Evolutionary conservation across 2,888 invertebrate species (phyloP), one percentile per base, ranked within the genome.

Genomic region (Aethes cnicana): DNA sequence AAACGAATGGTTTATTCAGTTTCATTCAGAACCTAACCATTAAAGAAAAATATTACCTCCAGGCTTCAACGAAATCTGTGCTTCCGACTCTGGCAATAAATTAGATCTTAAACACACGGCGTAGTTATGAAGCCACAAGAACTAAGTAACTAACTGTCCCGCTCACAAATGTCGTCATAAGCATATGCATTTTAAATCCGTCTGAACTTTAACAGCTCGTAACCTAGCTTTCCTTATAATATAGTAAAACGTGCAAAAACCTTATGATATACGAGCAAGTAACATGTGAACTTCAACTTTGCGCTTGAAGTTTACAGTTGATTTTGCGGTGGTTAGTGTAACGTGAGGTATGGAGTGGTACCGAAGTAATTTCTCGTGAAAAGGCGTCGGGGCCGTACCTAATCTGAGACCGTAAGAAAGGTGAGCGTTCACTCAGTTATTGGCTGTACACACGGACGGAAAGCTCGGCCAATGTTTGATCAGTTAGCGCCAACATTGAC

Each of bases 371-470:
- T 80, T 69, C 77, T 69, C 61, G 64, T 63, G 65, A 68, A 67
- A 73, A 68, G 63, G 62, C 59, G 36, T 44, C 55, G 64, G 65
- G 67, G 57, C 74, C 82, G 77, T 82, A 77, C 75, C 83, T 81
- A 83, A 82, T 81, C 72, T 60, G 72, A 54, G 62, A 55, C 57
- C 64, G 64, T 62, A 66, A 65, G 78, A 73, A 81, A 79, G 77
- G 77, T 77, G 79, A 78, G 66, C 72, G 64, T 66, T 65, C 66
- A 65, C 61, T 58, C 58, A 54, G 55, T 61, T 55, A 53, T 41
- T 48, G 50, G 21, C 47, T 39, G 46, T 52, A 74, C 69, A 73
- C 47, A 77, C 74, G 66, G 66, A 2, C 0, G 0, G 1, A 1
- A 6, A 53, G n/a, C 39, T 16, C 18, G 6, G 0, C 21, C 4